phyloP scores from a whole-genome alignment of 2,888 invertebrate genomes.

The Drosophila melanosoma region DNA sequence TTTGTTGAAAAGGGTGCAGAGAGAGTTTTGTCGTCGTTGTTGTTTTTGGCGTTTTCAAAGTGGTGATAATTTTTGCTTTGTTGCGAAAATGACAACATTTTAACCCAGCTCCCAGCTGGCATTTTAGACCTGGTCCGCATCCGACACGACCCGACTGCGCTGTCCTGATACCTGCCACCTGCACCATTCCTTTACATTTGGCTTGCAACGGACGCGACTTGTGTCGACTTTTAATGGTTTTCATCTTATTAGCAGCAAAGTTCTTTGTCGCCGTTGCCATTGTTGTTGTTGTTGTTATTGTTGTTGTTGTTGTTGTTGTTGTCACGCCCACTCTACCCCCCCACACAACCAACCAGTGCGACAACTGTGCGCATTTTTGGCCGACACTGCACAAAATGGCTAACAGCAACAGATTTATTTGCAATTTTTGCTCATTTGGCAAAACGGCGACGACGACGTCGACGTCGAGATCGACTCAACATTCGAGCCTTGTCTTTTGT shows the following conservation, averaged over 20 bases:
- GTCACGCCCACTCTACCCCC: constrained; percentile 39
- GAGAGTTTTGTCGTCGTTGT: constrained; percentile 48
- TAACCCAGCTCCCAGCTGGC: constrained; percentile 53
- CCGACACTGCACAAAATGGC: constrained; percentile 63
- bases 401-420: constrained; percentile 81
- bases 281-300: constrained; percentile 35
- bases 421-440: constrained; percentile 80
- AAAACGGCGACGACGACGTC: constrained; percentile 43
- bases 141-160: background rate
- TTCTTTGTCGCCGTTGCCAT: constrained; percentile 73
- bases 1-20: constrained; percentile 69
- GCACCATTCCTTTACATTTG: constrained; percentile 1
- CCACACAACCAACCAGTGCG: background rate
- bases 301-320: constrained; percentile 37
- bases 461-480: constrained; percentile 41
- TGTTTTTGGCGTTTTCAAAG: constrained; percentile 73
- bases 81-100: constrained; percentile 81
- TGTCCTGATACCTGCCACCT: background rate
- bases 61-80: constrained; percentile 83
- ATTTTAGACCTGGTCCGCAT: constrained; percentile 16
- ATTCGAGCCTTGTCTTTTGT: constrained; percentile 66
- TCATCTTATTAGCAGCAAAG: constrained; percentile 82
- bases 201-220: constrained; percentile 78
- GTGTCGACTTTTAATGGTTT: constrained; percentile 82
- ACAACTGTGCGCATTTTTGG: constrained; percentile 41